phyloP scores from a whole-genome alignment of 2,113 vertebrate species.

The Phocoena phocoena region DNA sequence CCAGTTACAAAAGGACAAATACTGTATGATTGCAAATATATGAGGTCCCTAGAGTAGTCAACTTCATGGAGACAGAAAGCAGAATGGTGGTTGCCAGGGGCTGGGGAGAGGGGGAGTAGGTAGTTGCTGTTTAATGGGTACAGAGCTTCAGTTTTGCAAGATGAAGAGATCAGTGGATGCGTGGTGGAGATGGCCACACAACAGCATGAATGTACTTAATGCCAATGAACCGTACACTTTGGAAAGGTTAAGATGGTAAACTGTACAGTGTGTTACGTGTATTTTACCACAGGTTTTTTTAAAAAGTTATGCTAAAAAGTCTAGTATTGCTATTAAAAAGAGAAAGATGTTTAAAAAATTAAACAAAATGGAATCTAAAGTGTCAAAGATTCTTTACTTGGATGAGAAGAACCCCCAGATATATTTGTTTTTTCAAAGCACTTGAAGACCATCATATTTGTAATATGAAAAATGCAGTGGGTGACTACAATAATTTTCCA shows the following conservation, averaged over 20 bases:
- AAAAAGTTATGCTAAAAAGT: neutral
- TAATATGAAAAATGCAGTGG: neutral
- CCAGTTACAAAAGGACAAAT: neutral
- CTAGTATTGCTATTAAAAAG: neutral
- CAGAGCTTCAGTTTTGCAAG: neutral
- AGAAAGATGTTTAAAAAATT: neutral
- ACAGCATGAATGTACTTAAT: neutral
- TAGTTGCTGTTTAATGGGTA: neutral
- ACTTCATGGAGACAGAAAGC: neutral
- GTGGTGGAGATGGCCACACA: neutral
- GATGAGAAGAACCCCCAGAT: neutral
- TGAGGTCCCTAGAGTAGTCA: neutral
- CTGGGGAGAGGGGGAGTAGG: neutral
- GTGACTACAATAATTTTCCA: neutral
- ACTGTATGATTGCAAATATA: neutral
- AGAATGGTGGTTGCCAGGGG: neutral
- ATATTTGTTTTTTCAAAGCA: neutral
- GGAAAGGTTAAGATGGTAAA: neutral
- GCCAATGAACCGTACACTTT: neutral
- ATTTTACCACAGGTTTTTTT: neutral
- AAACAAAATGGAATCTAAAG: neutral
- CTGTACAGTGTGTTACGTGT: neutral
- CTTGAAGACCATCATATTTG: neutral
- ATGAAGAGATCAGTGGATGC: neutral
- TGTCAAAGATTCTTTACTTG: neutral